Evolutionary conservation across 2,888 invertebrate genomes (phyloP), one percentile per base, ranked within the genome.

Genomic region (Leptinotarsa peninsularis): DNA sequence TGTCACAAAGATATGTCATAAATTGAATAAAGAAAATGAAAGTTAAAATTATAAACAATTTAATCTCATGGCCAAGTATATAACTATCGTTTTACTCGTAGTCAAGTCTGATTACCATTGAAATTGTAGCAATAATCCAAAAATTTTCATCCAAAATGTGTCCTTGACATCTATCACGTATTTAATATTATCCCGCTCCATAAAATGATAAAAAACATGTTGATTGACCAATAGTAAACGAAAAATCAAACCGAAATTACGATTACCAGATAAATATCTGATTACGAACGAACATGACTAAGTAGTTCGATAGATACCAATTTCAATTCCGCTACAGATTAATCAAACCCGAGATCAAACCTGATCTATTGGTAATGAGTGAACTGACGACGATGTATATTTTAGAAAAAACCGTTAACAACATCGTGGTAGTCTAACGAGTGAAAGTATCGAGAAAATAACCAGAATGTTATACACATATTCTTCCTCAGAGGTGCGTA

Each of bases 261-360:
- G 13, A 63, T 63, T 63, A 63, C n/a, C 33, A 63, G 63, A 63
- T 63, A 63, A 63, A 27, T 63, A 63, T 63, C 63, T 21, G 63
- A 63, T 63, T 63, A 63, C 63, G 63, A 63, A 63, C 63, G 63
- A 63, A 33, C 33, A 63, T 63, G 63, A 63, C 63, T 63, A 63
- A 63, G 63, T 63, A 63, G 63, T 63, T 63, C 63, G 43, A 63
- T 63, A 63, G 63, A 63, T 63, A 63, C 63, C 63, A n/a, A 33
- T 63, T 63, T 63, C 63, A 63, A 63, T 63, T 63, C 63, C 63
- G 63, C 63, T 63, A 63, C 63, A 63, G 63, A 63, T n/a, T 43
- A 60, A 60, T 60, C 43, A 10, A 43, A 43, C 10, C 43, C 43
- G 10, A 43, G 43, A 43, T 43, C 60, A 17, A 63, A 63, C 63